Base-by-base conservation (phyloP, 2,888 invertebrate species). In the Chrysolina oricalcia region DNA sequence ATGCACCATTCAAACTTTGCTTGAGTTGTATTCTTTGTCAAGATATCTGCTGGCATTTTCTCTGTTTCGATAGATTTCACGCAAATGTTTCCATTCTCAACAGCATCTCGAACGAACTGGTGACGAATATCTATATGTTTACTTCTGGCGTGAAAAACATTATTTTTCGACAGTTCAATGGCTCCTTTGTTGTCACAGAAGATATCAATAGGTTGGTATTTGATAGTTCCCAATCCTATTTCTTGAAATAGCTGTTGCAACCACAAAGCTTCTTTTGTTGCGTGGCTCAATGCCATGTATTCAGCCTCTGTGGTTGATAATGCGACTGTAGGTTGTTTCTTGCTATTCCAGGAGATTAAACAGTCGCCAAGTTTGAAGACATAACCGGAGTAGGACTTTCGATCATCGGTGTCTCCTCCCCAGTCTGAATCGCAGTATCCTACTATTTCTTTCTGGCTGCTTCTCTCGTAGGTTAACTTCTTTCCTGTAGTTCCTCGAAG, bases 371-470 rank as follows among this genome's bases (percentile, higher is more conserved):
- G 63, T 56, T 62, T 13, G n/a, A 73, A 68, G 1, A 68, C 43
- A 48, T 68, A 73, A 15, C 63, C 68, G 10, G 62, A 50, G 5
- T 56, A 66, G 1, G 72, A 62, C 43, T 43, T 66, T 5, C 63
- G 46, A 41, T 63, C 62, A 63, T 70, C 70, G 27, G 41, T 19
- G 41, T 62, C 62, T 43, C 35, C 67, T 27, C 41, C 67, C 66
- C 67, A 67, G 43, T 72, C 67, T 27, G 59, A 17, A 66, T 72
- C 72, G 9, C n/a, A 35, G 43, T 72, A 72, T 21, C 62, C 72
- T 21, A 23, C 17, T 17, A 72, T n/a, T 17, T 59, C 15, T n/a
- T 8, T 46, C 4, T 19, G 4, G 10, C 41, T 46, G 23, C 63
- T 63, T 15, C 35, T 9, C 40, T 63, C 35, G 19, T 63, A 63